phyloP scores from a whole-genome alignment of 92 coral and sea anemone species.

The Pocillopora grandis region DNA sequence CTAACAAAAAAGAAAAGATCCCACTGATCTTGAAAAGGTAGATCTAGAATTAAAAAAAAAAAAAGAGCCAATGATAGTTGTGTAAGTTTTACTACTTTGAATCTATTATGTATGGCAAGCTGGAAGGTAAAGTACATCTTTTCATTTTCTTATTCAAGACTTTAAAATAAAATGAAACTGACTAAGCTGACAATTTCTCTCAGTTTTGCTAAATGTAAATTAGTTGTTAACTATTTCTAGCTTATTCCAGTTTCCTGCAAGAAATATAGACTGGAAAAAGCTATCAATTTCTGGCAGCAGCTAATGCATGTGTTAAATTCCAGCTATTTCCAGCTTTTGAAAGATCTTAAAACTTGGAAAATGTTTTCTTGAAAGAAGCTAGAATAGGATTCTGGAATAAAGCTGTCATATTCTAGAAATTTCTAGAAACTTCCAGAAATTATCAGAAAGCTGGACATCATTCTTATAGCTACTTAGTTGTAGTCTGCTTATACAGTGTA shows the following conservation, averaged over 20 bases:
- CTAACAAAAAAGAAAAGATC: neutral
- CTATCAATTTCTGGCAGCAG: neutral
- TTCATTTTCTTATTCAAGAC: neutral
- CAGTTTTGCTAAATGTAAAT: too few relatives aligned
- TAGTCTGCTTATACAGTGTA: too few relatives aligned
- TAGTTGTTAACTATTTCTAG: too few relatives aligned
- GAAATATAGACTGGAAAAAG: neutral
- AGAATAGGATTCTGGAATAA: conserved; percentile 21
- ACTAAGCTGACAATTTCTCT: neutral
- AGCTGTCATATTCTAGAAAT: conserved; percentile 26
- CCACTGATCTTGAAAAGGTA: neutral
- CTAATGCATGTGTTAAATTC: neutral
- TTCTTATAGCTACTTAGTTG: neutral
- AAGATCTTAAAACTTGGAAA: neutral
- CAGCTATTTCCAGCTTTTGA: too few relatives aligned
- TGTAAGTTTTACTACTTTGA: too few relatives aligned
- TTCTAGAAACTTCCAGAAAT: conserved; percentile 12
- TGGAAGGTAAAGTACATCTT: too few relatives aligned
- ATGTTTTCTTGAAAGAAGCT: neutral
- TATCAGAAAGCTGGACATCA: neutral
- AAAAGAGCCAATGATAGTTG: too few relatives aligned
- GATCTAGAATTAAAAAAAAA: too few relatives aligned
- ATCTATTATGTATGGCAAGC: too few relatives aligned
- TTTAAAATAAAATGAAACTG: neutral
- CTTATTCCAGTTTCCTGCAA: too few relatives aligned